Conservation (phyloP, 2,888 invertebrate species). For the Allolobophora icterica region DNA sequence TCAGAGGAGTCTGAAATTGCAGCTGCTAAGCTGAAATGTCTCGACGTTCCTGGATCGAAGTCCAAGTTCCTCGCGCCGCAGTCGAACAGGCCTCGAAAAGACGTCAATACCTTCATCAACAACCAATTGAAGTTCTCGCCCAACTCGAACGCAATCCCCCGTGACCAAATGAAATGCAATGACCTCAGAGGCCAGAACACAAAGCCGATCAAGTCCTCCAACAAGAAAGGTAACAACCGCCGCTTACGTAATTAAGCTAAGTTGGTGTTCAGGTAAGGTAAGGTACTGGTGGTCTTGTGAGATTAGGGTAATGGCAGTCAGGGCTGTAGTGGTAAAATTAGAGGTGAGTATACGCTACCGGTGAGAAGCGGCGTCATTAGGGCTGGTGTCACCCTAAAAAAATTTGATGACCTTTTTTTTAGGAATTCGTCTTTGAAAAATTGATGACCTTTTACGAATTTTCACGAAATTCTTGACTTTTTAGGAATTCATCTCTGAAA, state of each 20-base stretch:
- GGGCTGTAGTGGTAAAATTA: too few relatives aligned
- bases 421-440: too few relatives aligned
- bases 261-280: not conserved
- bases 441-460: too few relatives aligned
- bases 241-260: not conserved
- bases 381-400: too few relatives aligned
- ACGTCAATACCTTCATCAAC: conserved; percentile 66
- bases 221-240: conserved; percentile 61
- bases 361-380: too few relatives aligned
- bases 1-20: conserved; percentile 62
- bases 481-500: too few relatives aligned
- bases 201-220: conserved; percentile 68
- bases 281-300: too few relatives aligned
- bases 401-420: too few relatives aligned
- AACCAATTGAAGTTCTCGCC: conserved; percentile 66
- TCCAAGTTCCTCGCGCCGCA: conserved; percentile 29
- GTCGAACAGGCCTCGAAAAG: conserved; percentile 53
- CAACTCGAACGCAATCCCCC: conserved; percentile 71
- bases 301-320: too few relatives aligned
- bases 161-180: conserved; percentile 90
- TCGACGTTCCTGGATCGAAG: conserved; percentile 54
- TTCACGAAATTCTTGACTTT: too few relatives aligned
- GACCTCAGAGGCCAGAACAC: conserved; percentile 83
- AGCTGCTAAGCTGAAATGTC: conserved; percentile 62
- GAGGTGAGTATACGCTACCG: too few relatives aligned